phyloP scores from a whole-genome alignment of 2,797 vertebrate species.

The Cossypha caffra region DNA sequence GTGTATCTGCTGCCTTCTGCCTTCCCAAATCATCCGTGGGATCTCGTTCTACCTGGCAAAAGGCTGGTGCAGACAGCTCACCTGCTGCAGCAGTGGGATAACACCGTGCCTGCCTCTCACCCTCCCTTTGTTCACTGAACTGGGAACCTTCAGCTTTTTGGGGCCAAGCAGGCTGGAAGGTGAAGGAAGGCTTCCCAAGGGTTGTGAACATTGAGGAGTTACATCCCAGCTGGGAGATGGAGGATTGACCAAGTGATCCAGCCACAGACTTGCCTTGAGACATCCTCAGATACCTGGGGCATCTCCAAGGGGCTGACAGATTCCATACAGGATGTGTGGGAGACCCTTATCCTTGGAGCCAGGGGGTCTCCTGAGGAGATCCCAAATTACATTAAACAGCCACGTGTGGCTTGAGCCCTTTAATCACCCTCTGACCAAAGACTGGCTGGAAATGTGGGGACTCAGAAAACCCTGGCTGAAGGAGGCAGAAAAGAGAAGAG shows the following conservation, averaged over 20 bases:
- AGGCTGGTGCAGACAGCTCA: not conserved
- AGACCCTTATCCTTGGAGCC: not conserved
- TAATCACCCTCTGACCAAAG: not conserved
- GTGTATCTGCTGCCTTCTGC: not conserved
- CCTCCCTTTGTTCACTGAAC: fast-evolving
- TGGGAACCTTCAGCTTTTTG: not conserved
- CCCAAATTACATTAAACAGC: not conserved
- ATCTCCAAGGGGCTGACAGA: not conserved
- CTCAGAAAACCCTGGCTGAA: not conserved
- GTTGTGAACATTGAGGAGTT: fast-evolving
- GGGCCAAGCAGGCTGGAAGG: not conserved
- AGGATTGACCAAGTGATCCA: not conserved
- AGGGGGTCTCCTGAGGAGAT: not conserved
- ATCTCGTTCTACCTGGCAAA: not conserved
- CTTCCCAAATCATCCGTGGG: not conserved
- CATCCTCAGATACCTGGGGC: not conserved
- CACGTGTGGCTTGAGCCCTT: not conserved
- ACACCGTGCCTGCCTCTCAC: too few species aligned
- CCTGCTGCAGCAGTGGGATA: fast-evolving
- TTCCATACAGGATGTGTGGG: not conserved
- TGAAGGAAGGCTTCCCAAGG: not conserved
- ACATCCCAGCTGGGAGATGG: not conserved
- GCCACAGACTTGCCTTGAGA: not conserved
- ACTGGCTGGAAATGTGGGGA: not conserved
- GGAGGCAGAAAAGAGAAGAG: not conserved